Evolutionary conservation across 2,888 invertebrate species (phyloP).

Genomic region (Pammene fasciana): DNA sequence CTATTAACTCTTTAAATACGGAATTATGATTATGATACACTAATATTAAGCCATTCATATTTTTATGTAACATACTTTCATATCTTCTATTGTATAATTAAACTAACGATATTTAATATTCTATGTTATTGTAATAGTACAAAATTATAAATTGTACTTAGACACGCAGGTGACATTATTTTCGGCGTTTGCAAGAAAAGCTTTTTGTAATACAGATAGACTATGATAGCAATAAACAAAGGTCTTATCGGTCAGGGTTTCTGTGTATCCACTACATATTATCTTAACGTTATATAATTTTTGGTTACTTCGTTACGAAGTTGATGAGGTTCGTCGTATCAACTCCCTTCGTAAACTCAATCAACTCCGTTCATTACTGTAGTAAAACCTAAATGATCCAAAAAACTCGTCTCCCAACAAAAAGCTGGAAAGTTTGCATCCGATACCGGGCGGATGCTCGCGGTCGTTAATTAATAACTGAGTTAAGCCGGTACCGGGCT

Average conservation of each 20-base stretch:
- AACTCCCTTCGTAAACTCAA: neutral
- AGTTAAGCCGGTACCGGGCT: slow-evolving; percentile 39
- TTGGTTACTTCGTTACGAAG: neutral
- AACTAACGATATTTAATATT: no score
- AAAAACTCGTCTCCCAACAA: slow-evolving; percentile 27
- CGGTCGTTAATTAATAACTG: slow-evolving; percentile 41
- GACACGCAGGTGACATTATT: no score
- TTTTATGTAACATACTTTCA: no score
- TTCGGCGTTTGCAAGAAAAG: neutral
- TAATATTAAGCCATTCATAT: no score
- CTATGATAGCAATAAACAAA: neutral
- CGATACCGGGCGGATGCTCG: slow-evolving; percentile 35
- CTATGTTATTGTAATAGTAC: no score
- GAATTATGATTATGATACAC: no score
- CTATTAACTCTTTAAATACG: no score
- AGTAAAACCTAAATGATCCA: slow-evolving; percentile 25
- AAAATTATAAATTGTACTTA: no score
- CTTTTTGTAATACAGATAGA: neutral
- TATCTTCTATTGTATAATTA: no score
- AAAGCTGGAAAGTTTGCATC: slow-evolving; percentile 39
- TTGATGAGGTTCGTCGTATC: neutral
- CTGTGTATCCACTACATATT: neutral
- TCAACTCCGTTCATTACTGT: slow-evolving; percentile 21
- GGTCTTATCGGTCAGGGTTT: neutral
- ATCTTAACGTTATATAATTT: no score